A percentile compares a stretch with the other conserved stretches of the same genome.
Evolutionary conservation across 2,888 invertebrate genomes (phyloP).

Genomic region (Drosophila cognata): DNA sequence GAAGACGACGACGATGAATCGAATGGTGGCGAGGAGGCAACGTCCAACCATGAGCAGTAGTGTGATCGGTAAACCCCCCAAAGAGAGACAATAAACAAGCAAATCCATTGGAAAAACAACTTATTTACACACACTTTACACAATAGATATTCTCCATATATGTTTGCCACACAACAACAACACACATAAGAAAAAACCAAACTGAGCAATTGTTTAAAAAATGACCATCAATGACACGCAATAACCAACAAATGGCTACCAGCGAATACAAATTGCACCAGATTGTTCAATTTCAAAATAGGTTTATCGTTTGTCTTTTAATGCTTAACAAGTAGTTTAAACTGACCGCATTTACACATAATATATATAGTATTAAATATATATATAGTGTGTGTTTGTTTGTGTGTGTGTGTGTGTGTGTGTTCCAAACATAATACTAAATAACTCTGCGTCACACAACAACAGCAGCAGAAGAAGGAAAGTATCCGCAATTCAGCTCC

Average conservation of each 20-base stretch:
- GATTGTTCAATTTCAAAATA: slow-evolving; percentile 42
- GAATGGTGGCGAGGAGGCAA: slow-evolving; percentile 51
- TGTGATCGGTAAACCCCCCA: background rate
- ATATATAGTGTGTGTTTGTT: slow-evolving; percentile 11
- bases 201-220: slow-evolving; percentile 49
- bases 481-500: slow-evolving; percentile 3
- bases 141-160: background rate
- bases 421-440: slow-evolving; percentile 67
- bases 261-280: slow-evolving; percentile 66
- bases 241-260: slow-evolving; percentile 42
- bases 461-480: background rate
- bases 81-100: slow-evolving; percentile 37
- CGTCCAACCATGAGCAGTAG: slow-evolving; percentile 42
- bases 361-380: slow-evolving; percentile 19
- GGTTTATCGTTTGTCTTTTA: slow-evolving; percentile 51
- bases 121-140: slow-evolving; percentile 13
- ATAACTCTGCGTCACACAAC: slow-evolving; percentile 46
- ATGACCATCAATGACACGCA: background rate
- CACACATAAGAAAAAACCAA: slow-evolving; percentile 8
- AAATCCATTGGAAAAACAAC: background rate
- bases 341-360: slow-evolving; percentile 32
- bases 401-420: slow-evolving; percentile 24
- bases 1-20: slow-evolving; percentile 63
- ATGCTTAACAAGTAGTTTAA: slow-evolving; percentile 62
- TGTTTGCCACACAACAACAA: slow-evolving; percentile 2